These are phyloP conservation scores for Cottoperca gobio DNA, from an alignment of 2,797 vertebrate genomes.

Conservation along the genomic window DNA sequence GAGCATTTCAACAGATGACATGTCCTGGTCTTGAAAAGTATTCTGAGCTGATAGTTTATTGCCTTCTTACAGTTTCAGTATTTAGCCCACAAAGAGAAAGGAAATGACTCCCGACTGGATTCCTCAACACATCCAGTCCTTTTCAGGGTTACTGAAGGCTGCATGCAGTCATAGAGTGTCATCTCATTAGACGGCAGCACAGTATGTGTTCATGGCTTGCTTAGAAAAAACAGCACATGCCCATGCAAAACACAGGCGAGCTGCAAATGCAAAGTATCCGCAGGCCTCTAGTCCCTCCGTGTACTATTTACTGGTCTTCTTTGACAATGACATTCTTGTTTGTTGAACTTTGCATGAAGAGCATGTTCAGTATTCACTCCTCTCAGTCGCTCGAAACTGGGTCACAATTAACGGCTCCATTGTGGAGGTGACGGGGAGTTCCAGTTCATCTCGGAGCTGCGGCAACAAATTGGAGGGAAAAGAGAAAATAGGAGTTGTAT, in stretches of 20 bases:
- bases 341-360: slow-evolving; percentile 59
- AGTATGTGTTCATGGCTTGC: not conserved
- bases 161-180: not conserved
- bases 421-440: slow-evolving; percentile 31
- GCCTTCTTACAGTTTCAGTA: not conserved
- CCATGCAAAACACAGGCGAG: slow-evolving; percentile 53
- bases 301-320: not conserved
- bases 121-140: not conserved
- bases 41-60: not conserved
- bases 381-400: slow-evolving; percentile 42
- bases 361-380: slow-evolving; percentile 39
- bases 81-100: not conserved
- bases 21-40: not conserved
- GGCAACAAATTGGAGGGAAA: slow-evolving; percentile 7
- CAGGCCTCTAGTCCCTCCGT: not conserved
- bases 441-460: slow-evolving; percentile 28
- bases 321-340: slow-evolving; percentile 61
- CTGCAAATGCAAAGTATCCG: slow-evolving; percentile 55
- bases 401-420: slow-evolving; percentile 58
- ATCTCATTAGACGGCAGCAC: slow-evolving; percentile 10
- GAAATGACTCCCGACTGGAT: slow-evolving; percentile 7
- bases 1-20: not conserved
- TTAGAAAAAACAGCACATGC: slow-evolving; percentile 38
- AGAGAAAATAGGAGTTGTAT: slow-evolving; percentile 12
- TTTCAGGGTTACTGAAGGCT: slow-evolving; percentile 18